Percentiles rank a stretch among this genome's conserved stretches.
Evolutionary conservation across 1,140 invertebrate genomes (phyloP).

Genomic region (Ctenoplectra terminalis): DNA sequence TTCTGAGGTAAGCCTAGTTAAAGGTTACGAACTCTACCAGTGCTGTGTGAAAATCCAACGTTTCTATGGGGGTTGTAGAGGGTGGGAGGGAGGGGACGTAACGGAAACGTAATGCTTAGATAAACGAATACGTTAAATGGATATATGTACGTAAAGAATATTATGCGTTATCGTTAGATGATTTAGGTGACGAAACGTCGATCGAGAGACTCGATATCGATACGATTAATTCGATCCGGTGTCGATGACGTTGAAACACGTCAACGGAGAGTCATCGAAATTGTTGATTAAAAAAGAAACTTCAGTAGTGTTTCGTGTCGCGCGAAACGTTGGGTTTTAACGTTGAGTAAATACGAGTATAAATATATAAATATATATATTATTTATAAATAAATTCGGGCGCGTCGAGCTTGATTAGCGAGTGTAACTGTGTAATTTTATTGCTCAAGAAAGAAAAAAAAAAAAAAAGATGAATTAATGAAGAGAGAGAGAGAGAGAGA

Average conservation of each 20-base stretch:
- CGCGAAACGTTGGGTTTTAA: slow-evolving; percentile 58
- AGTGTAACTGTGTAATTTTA: slow-evolving; percentile 55
- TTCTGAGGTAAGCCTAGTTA: slow-evolving; percentile 55
- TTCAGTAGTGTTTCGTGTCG: neutral
- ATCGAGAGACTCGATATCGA: neutral
- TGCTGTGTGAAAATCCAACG: slow-evolving; percentile 63
- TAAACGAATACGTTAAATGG: neutral
- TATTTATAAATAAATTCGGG: slow-evolving; percentile 62
- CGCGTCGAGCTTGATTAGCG: slow-evolving; percentile 7
- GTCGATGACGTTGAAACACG: neutral
- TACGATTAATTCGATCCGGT: neutral
- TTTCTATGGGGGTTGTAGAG: slow-evolving; percentile 22
- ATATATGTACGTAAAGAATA: too few species aligned
- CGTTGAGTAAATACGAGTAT: slow-evolving; percentile 40
- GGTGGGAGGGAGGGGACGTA: too few species aligned
- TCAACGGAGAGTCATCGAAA: neutral
- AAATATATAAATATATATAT: slow-evolving; percentile 51
- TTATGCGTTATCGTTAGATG: neutral
- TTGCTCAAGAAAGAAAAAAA: slow-evolving; percentile 56
- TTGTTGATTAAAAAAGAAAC: neutral
- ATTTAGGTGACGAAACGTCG: neutral
- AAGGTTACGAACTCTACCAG: slow-evolving; percentile 59
- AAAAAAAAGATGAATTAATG: neutral
- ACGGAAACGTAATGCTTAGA: neutral
- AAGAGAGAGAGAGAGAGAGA: neutral